Evolutionary conservation across 2,888 invertebrate genomes (phyloP).

Genomic region (Polydrusus tereticollis): DNA sequence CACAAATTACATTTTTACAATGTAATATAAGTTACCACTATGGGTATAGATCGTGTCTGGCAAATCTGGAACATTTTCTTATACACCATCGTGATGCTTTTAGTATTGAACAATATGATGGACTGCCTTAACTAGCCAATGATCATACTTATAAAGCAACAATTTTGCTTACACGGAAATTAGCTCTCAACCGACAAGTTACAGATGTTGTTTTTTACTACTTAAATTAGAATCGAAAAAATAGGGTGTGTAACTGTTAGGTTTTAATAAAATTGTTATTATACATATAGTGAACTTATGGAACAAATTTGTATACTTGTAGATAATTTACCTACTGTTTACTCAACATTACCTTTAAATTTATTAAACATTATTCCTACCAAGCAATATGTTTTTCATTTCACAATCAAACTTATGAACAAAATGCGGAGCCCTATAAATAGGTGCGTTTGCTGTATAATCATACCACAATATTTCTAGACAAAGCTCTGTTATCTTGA

Average conservation of each 20-base stretch:
- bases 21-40: too few species aligned
- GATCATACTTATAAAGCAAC: background rate
- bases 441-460: too few species aligned
- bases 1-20: too few species aligned
- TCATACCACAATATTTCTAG: too few species aligned
- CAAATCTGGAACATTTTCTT: too few species aligned
- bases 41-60: too few species aligned
- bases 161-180: constrained; percentile 29
- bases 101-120: background rate
- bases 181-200: constrained; percentile 18
- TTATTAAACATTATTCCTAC: constrained; percentile 59
- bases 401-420: too few species aligned
- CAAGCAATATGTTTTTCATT: constrained; percentile 26
- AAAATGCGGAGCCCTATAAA: too few species aligned
- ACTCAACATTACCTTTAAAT: constrained; percentile 53
- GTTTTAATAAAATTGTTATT: constrained; percentile 59
- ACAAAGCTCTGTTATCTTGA: background rate
- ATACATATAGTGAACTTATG: constrained; percentile 63
- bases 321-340: constrained; percentile 58
- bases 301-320: constrained; percentile 63
- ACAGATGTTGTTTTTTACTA: constrained; percentile 20
- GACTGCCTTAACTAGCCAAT: background rate
- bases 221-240: background rate
- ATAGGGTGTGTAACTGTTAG: constrained; percentile 31
- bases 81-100: too few species aligned